These are phyloP conservation scores for Onychostoma macrolepis DNA, from an alignment of 2,113 vertebrate genomes.

Conservation along the genomic window DNA sequence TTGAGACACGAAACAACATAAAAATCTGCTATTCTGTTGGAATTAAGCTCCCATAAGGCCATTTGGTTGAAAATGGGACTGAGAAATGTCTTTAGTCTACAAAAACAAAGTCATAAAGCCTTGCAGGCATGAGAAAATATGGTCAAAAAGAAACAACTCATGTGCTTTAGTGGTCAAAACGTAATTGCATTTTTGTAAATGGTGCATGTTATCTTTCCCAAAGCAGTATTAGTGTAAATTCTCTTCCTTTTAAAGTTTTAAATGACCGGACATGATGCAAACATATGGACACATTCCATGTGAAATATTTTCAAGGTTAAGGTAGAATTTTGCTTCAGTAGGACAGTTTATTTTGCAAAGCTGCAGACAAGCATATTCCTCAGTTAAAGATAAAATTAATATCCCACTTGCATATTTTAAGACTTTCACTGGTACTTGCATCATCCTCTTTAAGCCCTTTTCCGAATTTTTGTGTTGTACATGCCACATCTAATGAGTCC, in stretches of 20 bases:
- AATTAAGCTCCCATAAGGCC: slow-evolving; percentile 27
- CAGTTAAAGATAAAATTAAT: slow-evolving; percentile 58
- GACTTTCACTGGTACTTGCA: slow-evolving; percentile 1
- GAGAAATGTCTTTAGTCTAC: neutral
- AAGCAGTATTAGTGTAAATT: slow-evolving; percentile 15
- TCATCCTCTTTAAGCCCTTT: slow-evolving; percentile 59
- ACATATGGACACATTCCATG: slow-evolving; percentile 12
- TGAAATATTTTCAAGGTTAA: slow-evolving; percentile 24
- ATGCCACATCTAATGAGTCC: slow-evolving; percentile 70
- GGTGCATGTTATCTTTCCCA: slow-evolving; percentile 35
- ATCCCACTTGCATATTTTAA: slow-evolving; percentile 51
- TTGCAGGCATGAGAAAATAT: slow-evolving; percentile 34
- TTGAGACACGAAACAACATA: slow-evolving; percentile 8
- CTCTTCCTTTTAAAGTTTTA: slow-evolving; percentile 1
- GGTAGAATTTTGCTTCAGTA: neutral
- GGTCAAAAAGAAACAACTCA: neutral
- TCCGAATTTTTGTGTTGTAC: slow-evolving; percentile 50
- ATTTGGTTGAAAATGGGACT: slow-evolving; percentile 7
- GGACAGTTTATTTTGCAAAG: neutral
- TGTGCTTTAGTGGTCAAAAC: slow-evolving; percentile 7
- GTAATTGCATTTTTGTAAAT: slow-evolving; percentile 37
- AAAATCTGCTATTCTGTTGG: neutral
- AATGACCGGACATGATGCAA: slow-evolving; percentile 12
- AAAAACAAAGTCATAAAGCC: slow-evolving; percentile 22
- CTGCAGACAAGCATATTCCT: slow-evolving; percentile 44